Evolutionary conservation across 2,888 invertebrate species (phyloP), one percentile per base, ranked within the genome.

Genomic region (Athalia circularis): DNA sequence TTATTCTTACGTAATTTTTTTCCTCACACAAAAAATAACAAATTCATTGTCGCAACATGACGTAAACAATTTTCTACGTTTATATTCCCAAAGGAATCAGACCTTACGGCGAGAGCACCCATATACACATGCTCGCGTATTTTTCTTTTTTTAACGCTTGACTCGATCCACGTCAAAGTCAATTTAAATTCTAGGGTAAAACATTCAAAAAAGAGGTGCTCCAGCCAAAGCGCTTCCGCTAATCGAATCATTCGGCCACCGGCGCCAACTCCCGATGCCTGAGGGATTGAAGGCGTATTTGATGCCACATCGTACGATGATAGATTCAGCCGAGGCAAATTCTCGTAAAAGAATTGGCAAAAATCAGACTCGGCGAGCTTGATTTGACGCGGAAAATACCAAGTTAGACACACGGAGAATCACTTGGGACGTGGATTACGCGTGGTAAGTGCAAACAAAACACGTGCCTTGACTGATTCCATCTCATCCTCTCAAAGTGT

Each of bases 341-440:
- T 13, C 57, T 59, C 29, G 72, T 59, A 45, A 72, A 72, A 72
- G 72, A 72, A 72, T 72, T 57, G 72, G 47, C 47, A 59, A 75
- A 75, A 64, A 75, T 75, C 64, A 64, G 64, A 75, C 62, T 9
- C 54, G 62, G 62, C 75, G 43, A 75, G 75, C 50, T 43, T 64
- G 68, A 80, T 83, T 84, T 80, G 82, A 79, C 81, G 79, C 80
- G 81, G 79, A 79, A 82, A 82, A 81, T 80, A 81, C 75, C 65
- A 80, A 83, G 83, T 83, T 81, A 84, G 83, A 82, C 83, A 80
- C 57, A 61, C 65, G 59, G 50, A 59, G 15, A 62, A 75, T 75
- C 64, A 29, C 75, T 75, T 48, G 75, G 75, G 75, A 64, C 75
- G 50, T 43, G 75, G 48, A 48, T 75, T 62, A 50, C 43, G 29